Percentiles rank a stretch among this genome's conserved stretches.
These are phyloP conservation scores for Neoscelio sp. DNA, from an alignment of 2,888 invertebrate species.

Conservation along the genomic window DNA sequence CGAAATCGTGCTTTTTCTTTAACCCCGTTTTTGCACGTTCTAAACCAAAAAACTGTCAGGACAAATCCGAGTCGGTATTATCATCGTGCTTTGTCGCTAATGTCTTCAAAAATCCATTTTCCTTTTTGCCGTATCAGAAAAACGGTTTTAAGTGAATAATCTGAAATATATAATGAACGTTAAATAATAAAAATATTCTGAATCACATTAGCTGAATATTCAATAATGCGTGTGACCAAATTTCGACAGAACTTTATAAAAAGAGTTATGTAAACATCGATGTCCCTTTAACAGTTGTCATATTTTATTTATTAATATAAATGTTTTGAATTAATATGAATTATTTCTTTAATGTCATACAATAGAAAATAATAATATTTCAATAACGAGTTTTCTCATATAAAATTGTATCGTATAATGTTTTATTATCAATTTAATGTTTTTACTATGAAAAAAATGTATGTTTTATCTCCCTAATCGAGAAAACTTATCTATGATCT, in stretches of 20 bases:
- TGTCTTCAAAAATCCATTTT: constrained; percentile 41
- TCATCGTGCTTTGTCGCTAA: constrained; percentile 51
- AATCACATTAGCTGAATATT: constrained; percentile 35
- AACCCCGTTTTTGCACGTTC: constrained; percentile 60
- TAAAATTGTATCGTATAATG: too few relatives aligned
- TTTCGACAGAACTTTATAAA: too few relatives aligned
- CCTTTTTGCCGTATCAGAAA: constrained; percentile 13
- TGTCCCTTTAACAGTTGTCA: too few relatives aligned
- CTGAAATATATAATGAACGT: constrained; percentile 12
- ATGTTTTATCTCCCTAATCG: too few relatives aligned
- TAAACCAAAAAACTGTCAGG: constrained; percentile 62
- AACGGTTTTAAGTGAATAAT: constrained; percentile 35
- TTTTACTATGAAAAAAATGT: too few relatives aligned
- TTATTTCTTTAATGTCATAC: too few relatives aligned
- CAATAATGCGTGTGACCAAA: constrained; percentile 9
- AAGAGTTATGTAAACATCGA: constrained; percentile 33
- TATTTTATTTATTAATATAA: too few relatives aligned
- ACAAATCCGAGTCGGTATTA: constrained; percentile 53
- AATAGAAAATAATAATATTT: too few relatives aligned
- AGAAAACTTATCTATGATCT: too few relatives aligned
- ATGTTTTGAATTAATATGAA: too few relatives aligned
- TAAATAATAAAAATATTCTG: constrained; percentile 36
- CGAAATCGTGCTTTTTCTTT: constrained; percentile 62
- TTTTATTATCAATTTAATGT: too few relatives aligned
- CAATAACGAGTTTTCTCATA: too few relatives aligned